phyloP scores from a whole-genome alignment of 1,140 invertebrate species.

The Diorhabda carinulata region DNA sequence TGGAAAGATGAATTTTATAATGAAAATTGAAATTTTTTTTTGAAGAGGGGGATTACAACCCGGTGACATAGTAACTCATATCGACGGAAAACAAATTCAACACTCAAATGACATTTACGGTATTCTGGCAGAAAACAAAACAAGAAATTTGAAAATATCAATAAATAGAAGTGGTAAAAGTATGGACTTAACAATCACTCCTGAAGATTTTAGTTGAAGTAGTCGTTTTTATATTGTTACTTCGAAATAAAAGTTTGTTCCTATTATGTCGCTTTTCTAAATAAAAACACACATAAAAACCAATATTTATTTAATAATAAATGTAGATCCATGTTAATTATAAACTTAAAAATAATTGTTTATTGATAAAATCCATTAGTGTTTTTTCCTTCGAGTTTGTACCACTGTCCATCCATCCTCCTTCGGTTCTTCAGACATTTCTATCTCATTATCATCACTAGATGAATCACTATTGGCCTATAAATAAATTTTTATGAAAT shows the following conservation, averaged over 20 bases:
- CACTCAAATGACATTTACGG: constrained; percentile 58
- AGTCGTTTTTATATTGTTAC: too few relatives aligned
- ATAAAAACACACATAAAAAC: too few relatives aligned
- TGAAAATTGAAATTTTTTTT: constrained; percentile 10
- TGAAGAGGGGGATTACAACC: constrained; percentile 73
- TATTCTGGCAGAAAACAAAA: constrained; percentile 24
- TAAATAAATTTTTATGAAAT: constrained; percentile 4
- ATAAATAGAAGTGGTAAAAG: constrained; percentile 34
- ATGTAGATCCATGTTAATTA: too few relatives aligned
- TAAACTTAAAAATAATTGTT: too few relatives aligned
- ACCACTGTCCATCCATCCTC: constrained; percentile 61
- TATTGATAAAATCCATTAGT: neutral
- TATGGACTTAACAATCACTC: constrained; percentile 31
- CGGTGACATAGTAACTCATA: constrained; percentile 79
- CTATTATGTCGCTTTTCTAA: too few relatives aligned
- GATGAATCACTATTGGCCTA: constrained; percentile 30
- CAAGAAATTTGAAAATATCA: constrained; percentile 34
- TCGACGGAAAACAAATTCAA: constrained; percentile 67
- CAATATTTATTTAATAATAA: too few relatives aligned
- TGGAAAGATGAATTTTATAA: too few relatives aligned
- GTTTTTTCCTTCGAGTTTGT: constrained; percentile 47
- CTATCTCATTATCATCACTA: constrained; percentile 48
- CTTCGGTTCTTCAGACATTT: constrained; percentile 31
- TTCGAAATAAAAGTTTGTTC: too few relatives aligned
- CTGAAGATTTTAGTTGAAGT: constrained; percentile 36